A percentile compares a stretch with the other conserved stretches of the same genome.
Conservation (phyloP, 2,113 vertebrate species). For the Sapajus apella region DNA sequence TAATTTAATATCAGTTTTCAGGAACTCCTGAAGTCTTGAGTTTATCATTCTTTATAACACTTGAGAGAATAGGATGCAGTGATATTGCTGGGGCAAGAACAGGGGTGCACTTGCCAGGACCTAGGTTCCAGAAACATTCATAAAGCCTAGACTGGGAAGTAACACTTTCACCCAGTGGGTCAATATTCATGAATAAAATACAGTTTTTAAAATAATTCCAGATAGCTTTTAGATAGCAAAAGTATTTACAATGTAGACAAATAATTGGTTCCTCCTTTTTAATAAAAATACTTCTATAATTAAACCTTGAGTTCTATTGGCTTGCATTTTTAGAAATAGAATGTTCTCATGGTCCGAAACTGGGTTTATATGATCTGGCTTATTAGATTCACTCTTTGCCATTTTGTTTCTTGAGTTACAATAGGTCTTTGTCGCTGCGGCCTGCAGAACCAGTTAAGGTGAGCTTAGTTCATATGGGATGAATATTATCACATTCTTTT, state of each 20-base stretch:
- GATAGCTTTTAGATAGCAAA: constrained; percentile 41
- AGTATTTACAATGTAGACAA: neutral
- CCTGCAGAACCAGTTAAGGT: neutral
- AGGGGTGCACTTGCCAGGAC: neutral
- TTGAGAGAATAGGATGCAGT: neutral
- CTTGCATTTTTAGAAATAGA: constrained; percentile 9
- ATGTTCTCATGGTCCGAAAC: neutral
- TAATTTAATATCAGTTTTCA: neutral
- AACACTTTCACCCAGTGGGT: constrained; percentile 37
- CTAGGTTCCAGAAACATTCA: neutral
- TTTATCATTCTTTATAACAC: neutral
- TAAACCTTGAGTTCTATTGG: constrained; percentile 23
- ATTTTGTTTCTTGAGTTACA: neutral
- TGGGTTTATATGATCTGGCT: neutral
- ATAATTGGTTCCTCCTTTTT: neutral
- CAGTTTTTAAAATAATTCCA: neutral
- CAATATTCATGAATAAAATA: constrained; percentile 31
- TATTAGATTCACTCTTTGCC: neutral
- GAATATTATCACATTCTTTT: neutral
- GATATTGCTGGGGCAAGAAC: neutral
- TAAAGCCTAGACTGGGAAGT: neutral
- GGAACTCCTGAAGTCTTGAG: neutral
- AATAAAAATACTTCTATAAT: neutral
- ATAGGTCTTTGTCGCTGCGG: neutral
- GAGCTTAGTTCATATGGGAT: neutral